A percentile compares a stretch with the other conserved stretches of the same genome.
Evolutionary conservation across 2,113 vertebrate species (phyloP).

Genomic region (Phrynocephalus versicolor): DNA sequence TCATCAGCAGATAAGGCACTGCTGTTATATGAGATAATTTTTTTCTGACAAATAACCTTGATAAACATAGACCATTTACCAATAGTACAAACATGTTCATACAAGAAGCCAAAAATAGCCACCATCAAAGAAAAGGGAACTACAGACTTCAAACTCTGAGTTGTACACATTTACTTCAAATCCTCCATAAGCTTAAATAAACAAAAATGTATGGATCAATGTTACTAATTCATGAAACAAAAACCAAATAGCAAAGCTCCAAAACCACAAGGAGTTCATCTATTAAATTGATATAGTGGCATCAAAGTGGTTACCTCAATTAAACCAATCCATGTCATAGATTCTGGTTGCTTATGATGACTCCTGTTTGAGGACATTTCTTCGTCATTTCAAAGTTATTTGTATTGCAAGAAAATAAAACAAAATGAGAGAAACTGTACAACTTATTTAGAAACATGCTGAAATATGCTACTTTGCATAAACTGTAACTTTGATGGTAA

Average conservation of each 20-base stretch:
- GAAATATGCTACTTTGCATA: neutral
- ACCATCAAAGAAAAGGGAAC: constrained; percentile 49
- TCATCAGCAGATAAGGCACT: constrained; percentile 50
- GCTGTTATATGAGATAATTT: constrained; percentile 67
- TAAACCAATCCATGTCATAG: constrained; percentile 63
- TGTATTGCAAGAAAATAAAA: neutral
- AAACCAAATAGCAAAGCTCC: constrained; percentile 49
- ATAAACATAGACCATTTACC: constrained; percentile 54
- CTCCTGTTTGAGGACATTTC: constrained; percentile 59
- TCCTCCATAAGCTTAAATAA: constrained; percentile 53
- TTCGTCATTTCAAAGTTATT: constrained; percentile 50
- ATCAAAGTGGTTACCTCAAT: constrained; percentile 62
- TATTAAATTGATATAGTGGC: constrained; percentile 51
- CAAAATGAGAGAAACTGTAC: neutral
- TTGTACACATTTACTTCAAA: constrained; percentile 56
- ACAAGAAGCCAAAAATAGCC: constrained; percentile 50
- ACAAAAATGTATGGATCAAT: constrained; percentile 52
- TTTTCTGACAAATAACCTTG: constrained; percentile 81
- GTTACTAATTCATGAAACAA: constrained; percentile 59
- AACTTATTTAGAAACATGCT: no score
- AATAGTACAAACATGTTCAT: constrained; percentile 57
- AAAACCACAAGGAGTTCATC: constrained; percentile 68
- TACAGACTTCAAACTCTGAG: constrained; percentile 46
- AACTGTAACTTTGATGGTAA: neutral
- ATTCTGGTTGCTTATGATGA: constrained; percentile 44